phyloP scores from a whole-genome alignment of 2,113 vertebrate genomes.

The Erythrocercus mccallii region DNA sequence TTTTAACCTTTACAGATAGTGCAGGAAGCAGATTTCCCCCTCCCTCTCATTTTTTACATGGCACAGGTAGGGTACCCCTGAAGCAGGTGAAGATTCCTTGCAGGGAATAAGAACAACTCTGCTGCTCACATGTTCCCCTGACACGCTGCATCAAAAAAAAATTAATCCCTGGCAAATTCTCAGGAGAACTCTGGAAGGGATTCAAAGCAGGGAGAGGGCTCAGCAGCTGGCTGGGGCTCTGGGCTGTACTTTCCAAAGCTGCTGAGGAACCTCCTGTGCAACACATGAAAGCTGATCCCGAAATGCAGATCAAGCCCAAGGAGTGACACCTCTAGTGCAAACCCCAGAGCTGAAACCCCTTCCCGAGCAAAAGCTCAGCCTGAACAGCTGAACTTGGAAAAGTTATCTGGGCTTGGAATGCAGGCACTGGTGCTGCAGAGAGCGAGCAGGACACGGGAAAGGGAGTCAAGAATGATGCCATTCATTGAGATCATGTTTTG shows the following conservation, averaged over 20 bases:
- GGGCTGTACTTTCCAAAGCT: not conserved
- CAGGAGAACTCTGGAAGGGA: not conserved
- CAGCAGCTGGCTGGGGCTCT: constrained; percentile 18
- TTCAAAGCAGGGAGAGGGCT: constrained; percentile 25
- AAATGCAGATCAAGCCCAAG: not conserved
- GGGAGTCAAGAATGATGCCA: not conserved
- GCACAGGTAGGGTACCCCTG: not conserved
- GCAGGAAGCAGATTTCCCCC: not conserved
- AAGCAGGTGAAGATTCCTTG: not conserved
- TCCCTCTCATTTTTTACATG: rapidly evolving
- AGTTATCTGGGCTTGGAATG: constrained; percentile 11
- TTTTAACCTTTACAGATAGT: not conserved
- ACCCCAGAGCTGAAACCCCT: not conserved
- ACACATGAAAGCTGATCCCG: not conserved
- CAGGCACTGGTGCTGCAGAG: not conserved
- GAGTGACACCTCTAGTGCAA: not conserved
- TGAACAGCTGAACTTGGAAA: constrained; percentile 29
- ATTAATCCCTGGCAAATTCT: constrained; percentile 11
- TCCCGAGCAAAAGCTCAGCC: not conserved
- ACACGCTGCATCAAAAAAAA: not conserved
- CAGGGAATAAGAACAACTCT: not conserved
- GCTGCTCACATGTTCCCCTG: not conserved
- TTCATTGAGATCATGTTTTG: not conserved
- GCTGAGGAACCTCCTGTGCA: constrained; percentile 40
- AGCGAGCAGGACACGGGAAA: not conserved